Percentiles rank a stretch among this genome's conserved stretches.
phyloP scores from a whole-genome alignment of 2,113 vertebrate genomes.

The Octodon degus region DNA sequence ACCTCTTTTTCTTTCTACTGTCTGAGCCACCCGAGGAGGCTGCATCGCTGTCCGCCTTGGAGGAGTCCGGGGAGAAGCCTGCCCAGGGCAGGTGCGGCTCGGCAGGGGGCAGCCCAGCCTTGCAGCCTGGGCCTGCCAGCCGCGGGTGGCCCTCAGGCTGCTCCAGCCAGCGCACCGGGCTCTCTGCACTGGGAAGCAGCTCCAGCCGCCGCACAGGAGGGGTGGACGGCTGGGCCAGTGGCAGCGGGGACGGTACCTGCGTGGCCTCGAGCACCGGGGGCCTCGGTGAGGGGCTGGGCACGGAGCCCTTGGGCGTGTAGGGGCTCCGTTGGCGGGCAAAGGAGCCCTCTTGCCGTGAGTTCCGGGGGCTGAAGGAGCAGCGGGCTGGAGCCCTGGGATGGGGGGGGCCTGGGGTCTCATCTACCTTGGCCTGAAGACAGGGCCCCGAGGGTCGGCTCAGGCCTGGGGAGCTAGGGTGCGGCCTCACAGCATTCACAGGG shows the following conservation, averaged over 20 bases:
- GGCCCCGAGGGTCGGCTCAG: slow-evolving; percentile 88
- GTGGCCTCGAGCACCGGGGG: slow-evolving; percentile 85
- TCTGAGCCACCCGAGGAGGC: slow-evolving; percentile 86
- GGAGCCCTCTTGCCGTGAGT: slow-evolving; percentile 85
- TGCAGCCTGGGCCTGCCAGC: slow-evolving; percentile 82
- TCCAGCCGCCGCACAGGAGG: slow-evolving; percentile 79
- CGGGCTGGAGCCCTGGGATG: slow-evolving; percentile 87
- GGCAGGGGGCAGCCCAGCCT: slow-evolving; percentile 75
- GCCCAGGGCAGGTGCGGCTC: slow-evolving; percentile 78
- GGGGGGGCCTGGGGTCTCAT: slow-evolving; percentile 85
- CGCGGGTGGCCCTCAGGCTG: slow-evolving; percentile 86
- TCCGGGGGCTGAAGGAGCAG: slow-evolving; percentile 89
- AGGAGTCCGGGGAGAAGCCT: slow-evolving; percentile 85
- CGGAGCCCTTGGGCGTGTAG: slow-evolving; percentile 89
- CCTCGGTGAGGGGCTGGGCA: slow-evolving; percentile 90
- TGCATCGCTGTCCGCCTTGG: slow-evolving; percentile 87
- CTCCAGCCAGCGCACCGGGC: slow-evolving; percentile 88
- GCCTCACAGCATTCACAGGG: slow-evolving; percentile 92
- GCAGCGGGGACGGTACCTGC: slow-evolving; percentile 88
- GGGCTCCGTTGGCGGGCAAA: slow-evolving; percentile 88
- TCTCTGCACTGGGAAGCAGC: slow-evolving; percentile 75
- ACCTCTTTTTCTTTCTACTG: slow-evolving; percentile 92
- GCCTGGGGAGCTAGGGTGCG: slow-evolving; percentile 91
- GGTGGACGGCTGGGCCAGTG: slow-evolving; percentile 85
- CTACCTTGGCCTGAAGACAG: slow-evolving; percentile 88